These are phyloP conservation scores for Mallotus villosus DNA, from an alignment of 2,797 vertebrate species.

Conservation along the genomic window DNA sequence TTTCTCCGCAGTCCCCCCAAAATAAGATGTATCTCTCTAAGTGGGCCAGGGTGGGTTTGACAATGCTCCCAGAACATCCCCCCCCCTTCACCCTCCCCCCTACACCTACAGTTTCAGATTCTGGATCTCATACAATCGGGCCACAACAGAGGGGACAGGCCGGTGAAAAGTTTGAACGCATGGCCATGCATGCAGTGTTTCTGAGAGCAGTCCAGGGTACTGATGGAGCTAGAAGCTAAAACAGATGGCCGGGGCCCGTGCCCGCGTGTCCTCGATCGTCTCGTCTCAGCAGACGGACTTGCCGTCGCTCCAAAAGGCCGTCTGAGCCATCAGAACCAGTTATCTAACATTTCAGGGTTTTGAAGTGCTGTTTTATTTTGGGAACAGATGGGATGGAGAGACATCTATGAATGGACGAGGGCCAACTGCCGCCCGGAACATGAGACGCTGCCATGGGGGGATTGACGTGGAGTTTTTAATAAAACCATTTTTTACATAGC, in stretches of 20 bases:
- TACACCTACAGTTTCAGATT: neutral
- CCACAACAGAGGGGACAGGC: neutral
- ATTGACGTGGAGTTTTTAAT: constrained; percentile 1
- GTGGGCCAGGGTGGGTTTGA: constrained; percentile 26
- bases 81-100: too few species aligned
- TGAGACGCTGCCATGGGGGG: constrained; percentile 5
- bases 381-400: constrained; percentile 31
- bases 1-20: constrained; percentile 43
- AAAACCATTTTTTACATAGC: neutral
- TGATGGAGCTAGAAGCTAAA: neutral
- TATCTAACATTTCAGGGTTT: constrained; percentile 12
- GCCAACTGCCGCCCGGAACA: constrained; percentile 20
- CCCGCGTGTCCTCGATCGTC: neutral
- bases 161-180: neutral
- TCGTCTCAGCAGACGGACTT: neutral
- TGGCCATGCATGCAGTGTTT: neutral
- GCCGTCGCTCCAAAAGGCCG: neutral
- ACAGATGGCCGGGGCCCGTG: neutral
- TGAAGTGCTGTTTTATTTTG: neutral
- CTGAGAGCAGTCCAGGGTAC: too few species aligned
- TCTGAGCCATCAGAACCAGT: constrained; percentile 18
- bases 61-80: neutral
- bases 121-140: neutral
- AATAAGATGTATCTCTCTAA: constrained; percentile 47
- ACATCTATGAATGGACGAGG: constrained; percentile 22